phyloP scores from a whole-genome alignment of 2,797 vertebrate species.

The Spea hammondii region DNA sequence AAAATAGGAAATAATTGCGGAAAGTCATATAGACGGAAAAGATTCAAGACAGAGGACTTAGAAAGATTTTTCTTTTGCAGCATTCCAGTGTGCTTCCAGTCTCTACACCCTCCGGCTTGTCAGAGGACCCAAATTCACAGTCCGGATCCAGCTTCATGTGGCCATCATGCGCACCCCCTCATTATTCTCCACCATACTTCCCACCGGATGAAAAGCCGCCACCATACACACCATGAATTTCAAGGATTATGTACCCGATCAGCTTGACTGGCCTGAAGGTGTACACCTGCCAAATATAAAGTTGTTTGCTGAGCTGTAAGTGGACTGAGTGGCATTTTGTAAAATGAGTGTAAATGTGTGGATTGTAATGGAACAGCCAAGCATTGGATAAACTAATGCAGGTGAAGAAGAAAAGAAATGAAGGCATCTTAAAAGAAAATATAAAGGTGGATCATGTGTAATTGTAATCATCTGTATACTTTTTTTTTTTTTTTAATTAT shows the following conservation, averaged over 20 bases:
- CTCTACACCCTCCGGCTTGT: constrained; percentile 81
- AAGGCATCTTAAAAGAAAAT: no score
- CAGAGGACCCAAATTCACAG: constrained; percentile 82
- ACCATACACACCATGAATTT: constrained; percentile 86
- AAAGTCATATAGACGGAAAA: background rate
- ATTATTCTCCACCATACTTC: constrained; percentile 92
- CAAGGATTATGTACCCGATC: background rate
- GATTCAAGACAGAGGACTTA: no score
- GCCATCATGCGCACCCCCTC: constrained; percentile 86
- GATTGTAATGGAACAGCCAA: no score
- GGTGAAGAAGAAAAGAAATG: no score
- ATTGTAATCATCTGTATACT: no score
- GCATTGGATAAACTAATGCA: no score
- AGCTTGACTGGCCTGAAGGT: constrained; percentile 37
- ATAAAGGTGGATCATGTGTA: no score
- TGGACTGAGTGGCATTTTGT: background rate
- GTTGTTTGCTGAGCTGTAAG: background rate
- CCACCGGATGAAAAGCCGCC: constrained; percentile 96
- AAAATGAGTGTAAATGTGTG: background rate
- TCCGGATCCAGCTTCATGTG: constrained; percentile 91
- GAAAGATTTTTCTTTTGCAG: constrained; percentile 65
- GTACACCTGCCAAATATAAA: constrained; percentile 42
- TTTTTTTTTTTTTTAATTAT: no score
- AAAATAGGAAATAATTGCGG: background rate
- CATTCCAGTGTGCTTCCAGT: constrained; percentile 83